Percentiles rank a stretch among this genome's conserved stretches.
phyloP scores from a whole-genome alignment of 2,113 vertebrate genomes.

The Ivindomyrus marchei region DNA sequence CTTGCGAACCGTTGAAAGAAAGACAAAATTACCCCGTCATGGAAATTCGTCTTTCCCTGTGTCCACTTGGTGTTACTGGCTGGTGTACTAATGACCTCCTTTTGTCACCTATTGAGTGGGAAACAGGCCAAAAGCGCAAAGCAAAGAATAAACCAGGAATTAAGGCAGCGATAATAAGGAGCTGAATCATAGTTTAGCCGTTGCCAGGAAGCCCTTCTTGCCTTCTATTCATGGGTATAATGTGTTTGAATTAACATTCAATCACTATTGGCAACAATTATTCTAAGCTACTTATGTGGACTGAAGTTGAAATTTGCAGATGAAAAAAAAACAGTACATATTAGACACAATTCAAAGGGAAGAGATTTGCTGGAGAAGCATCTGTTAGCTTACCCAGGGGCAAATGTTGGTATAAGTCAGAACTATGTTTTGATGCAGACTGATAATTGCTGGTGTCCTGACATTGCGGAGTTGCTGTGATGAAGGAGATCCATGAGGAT shows the following conservation, averaged over 20 bases:
- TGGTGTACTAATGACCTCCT: neutral
- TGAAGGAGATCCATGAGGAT: neutral
- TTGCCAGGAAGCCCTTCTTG: neutral
- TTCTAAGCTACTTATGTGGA: constrained; percentile 12
- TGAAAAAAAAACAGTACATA: neutral
- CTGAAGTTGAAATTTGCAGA: neutral
- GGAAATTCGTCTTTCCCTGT: neutral
- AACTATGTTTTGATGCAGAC: neutral
- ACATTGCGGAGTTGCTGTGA: neutral
- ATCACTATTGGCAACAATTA: neutral
- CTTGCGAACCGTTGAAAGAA: neutral
- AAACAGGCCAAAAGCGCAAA: neutral
- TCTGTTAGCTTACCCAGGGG: neutral
- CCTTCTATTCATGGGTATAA: neutral
- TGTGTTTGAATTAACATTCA: neutral
- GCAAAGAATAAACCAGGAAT: neutral
- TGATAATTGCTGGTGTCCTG: neutral
- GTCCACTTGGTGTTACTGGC: neutral
- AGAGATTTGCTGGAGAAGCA: neutral
- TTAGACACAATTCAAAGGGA: neutral
- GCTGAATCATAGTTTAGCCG: neutral
- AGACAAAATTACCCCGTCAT: neutral
- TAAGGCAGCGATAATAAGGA: neutral
- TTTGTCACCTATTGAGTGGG: neutral
- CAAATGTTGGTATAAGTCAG: neutral